Evolutionary conservation across 2,113 vertebrate species (phyloP).

Genomic region (Thermophis baileyi): DNA sequence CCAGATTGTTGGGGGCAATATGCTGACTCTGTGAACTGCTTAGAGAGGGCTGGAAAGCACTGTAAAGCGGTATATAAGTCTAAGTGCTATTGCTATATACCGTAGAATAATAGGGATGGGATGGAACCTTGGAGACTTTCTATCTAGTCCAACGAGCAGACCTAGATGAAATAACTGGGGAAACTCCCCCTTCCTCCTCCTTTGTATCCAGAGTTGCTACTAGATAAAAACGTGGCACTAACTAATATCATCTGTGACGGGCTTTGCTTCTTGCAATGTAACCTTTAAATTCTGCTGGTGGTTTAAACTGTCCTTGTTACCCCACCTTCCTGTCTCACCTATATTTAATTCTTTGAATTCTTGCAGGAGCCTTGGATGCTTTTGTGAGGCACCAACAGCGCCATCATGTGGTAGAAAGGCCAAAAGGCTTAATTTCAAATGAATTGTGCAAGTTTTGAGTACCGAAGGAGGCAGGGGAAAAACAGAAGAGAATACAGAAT

Average conservation of each 20-base stretch:
- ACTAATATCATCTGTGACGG: background rate
- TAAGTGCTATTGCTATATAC: too few relatives aligned
- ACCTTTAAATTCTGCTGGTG: background rate
- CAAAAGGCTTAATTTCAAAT: background rate
- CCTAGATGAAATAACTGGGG: background rate
- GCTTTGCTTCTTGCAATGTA: background rate
- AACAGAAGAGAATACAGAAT: background rate
- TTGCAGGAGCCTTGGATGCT: background rate
- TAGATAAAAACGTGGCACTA: background rate
- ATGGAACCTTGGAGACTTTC: too few relatives aligned
- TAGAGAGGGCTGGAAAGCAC: too few relatives aligned
- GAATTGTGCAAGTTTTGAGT: background rate
- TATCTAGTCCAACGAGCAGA: too few relatives aligned
- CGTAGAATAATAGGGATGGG: too few relatives aligned
- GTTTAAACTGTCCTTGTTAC: background rate
- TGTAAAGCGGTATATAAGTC: too few relatives aligned
- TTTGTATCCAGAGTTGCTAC: background rate
- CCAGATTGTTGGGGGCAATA: too few relatives aligned
- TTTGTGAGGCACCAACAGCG: background rate
- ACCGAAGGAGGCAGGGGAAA: background rate
- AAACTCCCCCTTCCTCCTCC: background rate
- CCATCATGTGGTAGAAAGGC: conserved; percentile 22
- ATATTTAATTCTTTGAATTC: background rate
- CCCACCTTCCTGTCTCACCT: background rate
- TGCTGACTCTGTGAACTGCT: too few relatives aligned